Conservation (phyloP, 2,113 vertebrate genomes). For the Desmodus rotundus region DNA sequence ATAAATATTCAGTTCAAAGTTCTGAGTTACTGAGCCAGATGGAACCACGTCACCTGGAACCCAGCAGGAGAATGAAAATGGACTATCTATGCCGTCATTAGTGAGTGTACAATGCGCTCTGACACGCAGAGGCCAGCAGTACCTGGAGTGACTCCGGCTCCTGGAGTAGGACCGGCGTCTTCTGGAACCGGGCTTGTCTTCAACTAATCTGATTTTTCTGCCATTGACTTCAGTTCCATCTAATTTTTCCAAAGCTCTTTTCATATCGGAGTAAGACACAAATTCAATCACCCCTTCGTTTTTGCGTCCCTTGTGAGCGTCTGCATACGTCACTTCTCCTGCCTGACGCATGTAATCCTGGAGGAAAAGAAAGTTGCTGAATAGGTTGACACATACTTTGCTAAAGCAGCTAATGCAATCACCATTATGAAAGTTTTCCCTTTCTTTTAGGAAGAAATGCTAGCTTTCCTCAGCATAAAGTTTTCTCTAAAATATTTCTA, state of each 20-base stretch:
- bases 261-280: conserved; percentile 97
- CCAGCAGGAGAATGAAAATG: neutral
- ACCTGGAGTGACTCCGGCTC: conserved; percentile 93
- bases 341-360: conserved; percentile 99
- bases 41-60: neutral
- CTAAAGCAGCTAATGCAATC: neutral
- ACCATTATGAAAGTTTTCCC: neutral
- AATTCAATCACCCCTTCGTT: conserved; percentile 99
- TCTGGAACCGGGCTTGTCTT: conserved; percentile 93
- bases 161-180: conserved; percentile 93
- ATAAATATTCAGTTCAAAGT: conserved; percentile 24
- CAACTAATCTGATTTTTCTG: conserved; percentile 95
- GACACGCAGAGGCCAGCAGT: neutral
- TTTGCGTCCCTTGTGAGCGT: conserved; percentile 95
- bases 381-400: neutral
- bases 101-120: neutral
- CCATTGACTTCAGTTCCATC: conserved; percentile 97
- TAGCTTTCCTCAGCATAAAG: neutral
- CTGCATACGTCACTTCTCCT: conserved; percentile 96
- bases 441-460: neutral
- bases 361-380: neutral
- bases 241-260: conserved; percentile 96
- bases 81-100: too few species aligned
- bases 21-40: neutral
- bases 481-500: neutral